Evolutionary conservation across 2,113 vertebrate species (phyloP).

Genomic region (Platanista minor): DNA sequence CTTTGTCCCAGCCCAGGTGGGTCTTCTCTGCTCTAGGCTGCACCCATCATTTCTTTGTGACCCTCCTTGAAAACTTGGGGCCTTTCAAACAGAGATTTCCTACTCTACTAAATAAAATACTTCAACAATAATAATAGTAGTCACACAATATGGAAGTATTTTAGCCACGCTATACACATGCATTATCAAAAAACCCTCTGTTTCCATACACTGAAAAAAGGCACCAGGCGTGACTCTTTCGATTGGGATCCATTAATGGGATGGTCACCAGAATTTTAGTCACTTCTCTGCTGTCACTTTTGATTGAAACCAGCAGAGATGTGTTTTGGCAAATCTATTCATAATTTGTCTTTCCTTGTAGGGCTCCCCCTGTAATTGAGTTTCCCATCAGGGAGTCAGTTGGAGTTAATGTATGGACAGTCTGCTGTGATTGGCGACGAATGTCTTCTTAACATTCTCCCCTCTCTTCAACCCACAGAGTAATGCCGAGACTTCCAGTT

Average conservation of each 20-base stretch:
- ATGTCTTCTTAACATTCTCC: constrained; percentile 46
- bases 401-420: constrained; percentile 32
- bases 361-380: constrained; percentile 45
- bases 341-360: constrained; percentile 58
- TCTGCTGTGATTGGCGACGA: constrained; percentile 46
- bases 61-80: neutral
- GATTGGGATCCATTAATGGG: neutral
- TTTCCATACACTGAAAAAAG: neutral
- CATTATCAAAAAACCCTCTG: neutral
- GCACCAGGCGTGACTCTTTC: neutral
- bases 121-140: neutral
- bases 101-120: neutral
- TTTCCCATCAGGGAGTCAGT: constrained; percentile 60
- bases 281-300: constrained; percentile 36
- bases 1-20: neutral
- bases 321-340: constrained; percentile 55
- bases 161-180: neutral
- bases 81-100: neutral
- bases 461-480: constrained; percentile 64
- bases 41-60: neutral
- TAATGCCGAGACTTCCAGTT: constrained; percentile 57
- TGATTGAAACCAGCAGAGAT: constrained; percentile 53
- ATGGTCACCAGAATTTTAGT: neutral
- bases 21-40: neutral
- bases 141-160: neutral